Base-by-base conservation (phyloP, 2,113 vertebrate species). In the Acinonyx jubatus region DNA sequence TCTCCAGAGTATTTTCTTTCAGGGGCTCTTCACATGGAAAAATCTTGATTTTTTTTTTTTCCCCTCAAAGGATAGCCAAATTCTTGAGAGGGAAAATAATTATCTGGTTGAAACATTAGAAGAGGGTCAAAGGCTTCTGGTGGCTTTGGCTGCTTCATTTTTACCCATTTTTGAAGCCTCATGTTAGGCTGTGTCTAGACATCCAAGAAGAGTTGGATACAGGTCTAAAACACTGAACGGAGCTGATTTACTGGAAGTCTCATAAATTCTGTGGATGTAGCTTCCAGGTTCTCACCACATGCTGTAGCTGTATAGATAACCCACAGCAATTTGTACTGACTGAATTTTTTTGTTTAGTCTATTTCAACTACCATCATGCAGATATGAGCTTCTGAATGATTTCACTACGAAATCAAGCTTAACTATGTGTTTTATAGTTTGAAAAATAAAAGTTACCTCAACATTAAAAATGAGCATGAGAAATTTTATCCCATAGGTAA, bases 31-130 rank as follows among this genome's bases (percentile, higher is more conserved):
- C 98, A 93, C 94, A 98, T 97, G 98, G 98, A 98, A 98, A 98
- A 98, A 97, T 97, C 91, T 98, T 98, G 80, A 79, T 86, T 45
- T 94, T 78, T 84, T 74, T 80, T 80, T 71, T 18, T 57, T 18
- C 78, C 87, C 65, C 91, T 81, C 84, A 65, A 98, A 97, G 91
- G 97, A 97, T 36, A 95, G 97, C 98, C 97, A 97, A 98, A 98
- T 98, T 98, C 98, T 97, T 98, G 96, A 98, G 97, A 98, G 97
- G 97, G 96, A 98, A 98, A 98, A 98, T 97, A 98, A 98, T 98
- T 88, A 98, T 98, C 97, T 97, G 98, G 97, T 98, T 98, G 98
- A 98, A 98, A 98, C 96, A 97, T 97, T 97, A 98, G 98, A 97
- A 97, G 97, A 97, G 85, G 98, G 97, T 97, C 98, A 98, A 97